Conservation (phyloP, 2,888 invertebrate species). For the Lasioglossum figueresi region DNA sequence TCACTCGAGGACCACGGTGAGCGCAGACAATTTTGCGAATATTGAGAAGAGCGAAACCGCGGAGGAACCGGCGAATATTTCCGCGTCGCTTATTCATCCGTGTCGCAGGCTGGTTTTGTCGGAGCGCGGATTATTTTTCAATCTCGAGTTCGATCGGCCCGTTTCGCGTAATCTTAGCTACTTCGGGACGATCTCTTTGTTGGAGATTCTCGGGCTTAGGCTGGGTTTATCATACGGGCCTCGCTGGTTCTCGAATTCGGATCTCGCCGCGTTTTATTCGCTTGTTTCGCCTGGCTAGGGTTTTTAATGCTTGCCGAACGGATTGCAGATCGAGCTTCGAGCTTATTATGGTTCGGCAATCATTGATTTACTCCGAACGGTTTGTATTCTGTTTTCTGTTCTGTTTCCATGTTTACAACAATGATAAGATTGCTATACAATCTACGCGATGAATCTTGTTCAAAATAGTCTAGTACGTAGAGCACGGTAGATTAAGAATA, state of each 20-base stretch:
- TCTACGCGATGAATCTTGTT: not conserved
- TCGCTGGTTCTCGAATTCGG: not conserved
- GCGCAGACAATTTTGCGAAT: slow-evolving; percentile 33
- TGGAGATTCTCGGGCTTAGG: not conserved
- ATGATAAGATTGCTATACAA: too few species aligned
- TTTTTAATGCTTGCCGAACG: not conserved
- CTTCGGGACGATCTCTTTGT: slow-evolving; percentile 1
- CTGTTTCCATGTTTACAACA: not conserved
- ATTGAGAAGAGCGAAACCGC: slow-evolving; percentile 32
- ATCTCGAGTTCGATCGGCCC: not conserved
- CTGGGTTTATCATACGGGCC: not conserved
- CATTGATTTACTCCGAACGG: not conserved
- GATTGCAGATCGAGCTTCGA: not conserved
- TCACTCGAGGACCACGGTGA: not conserved
- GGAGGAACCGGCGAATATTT: slow-evolving; percentile 36
- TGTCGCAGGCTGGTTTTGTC: not conserved
- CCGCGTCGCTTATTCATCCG: slow-evolving; percentile 12
- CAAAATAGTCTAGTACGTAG: not conserved
- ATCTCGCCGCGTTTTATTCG: not conserved
- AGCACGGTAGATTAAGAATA: not conserved
- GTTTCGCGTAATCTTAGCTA: not conserved
- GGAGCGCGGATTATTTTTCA: slow-evolving; percentile 7
- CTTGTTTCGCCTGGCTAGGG: not conserved
- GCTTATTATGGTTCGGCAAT: not conserved
- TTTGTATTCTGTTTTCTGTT: not conserved